Percentiles rank a stretch among this genome's conserved stretches.
These are phyloP conservation scores for Ophioninae sp. DNA, from an alignment of 2,888 invertebrate species.

Conservation along the genomic window DNA sequence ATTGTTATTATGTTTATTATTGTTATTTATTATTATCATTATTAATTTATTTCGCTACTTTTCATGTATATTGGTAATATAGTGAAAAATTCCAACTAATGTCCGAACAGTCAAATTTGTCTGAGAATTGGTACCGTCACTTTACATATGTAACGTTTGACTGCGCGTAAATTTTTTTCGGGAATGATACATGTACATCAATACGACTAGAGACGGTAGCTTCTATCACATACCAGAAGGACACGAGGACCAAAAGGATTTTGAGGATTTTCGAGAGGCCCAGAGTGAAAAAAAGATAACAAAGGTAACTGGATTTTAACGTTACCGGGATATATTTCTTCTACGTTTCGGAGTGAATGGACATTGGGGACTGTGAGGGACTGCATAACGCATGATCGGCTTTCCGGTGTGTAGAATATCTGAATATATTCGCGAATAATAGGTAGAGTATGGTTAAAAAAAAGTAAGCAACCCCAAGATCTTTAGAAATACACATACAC, in stretches of 20 bases:
- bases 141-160: too few relatives aligned
- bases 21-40: too few relatives aligned
- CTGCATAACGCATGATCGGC: slow-evolving; percentile 22
- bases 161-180: too few relatives aligned
- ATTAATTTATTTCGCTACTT: too few relatives aligned
- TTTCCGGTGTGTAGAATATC: slow-evolving; percentile 40
- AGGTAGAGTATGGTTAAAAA: slow-evolving; percentile 1
- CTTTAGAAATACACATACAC: slow-evolving; percentile 36
- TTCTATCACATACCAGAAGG: slow-evolving; percentile 29
- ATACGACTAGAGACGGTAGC: slow-evolving; percentile 44
- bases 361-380: slow-evolving; percentile 5
- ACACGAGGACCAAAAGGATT: slow-evolving; percentile 22
- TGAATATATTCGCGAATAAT: slow-evolving; percentile 20
- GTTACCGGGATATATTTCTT: slow-evolving; percentile 39
- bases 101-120: too few relatives aligned
- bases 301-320: slow-evolving; percentile 46
- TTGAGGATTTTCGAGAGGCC: slow-evolving; percentile 31
- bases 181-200: slow-evolving; percentile 8
- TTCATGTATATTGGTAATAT: too few relatives aligned
- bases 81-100: too few relatives aligned
- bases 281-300: slow-evolving; percentile 36
- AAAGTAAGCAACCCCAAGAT: slow-evolving; percentile 3
- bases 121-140: background rate
- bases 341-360: slow-evolving; percentile 27
- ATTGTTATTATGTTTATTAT: too few relatives aligned